Evolutionary conservation across 30 jellyfish, hydroid and myxozoan species (phyloP).

Genomic region (Turritopsis rubra): DNA sequence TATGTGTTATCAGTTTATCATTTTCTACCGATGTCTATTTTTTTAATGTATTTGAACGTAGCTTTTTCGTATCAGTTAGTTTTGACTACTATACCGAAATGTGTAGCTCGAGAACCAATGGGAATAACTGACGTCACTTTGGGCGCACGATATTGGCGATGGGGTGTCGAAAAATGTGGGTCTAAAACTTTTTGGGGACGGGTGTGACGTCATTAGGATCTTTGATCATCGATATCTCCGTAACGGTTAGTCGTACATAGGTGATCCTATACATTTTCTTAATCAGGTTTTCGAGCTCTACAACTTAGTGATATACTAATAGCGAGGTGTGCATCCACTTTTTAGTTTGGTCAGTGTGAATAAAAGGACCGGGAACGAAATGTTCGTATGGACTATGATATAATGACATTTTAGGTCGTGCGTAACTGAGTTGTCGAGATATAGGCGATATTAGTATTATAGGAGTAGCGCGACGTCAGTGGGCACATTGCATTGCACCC

Average conservation of each 20-base stretch:
- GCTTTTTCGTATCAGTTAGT: neutral
- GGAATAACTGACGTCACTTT: neutral
- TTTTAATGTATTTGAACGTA: neutral
- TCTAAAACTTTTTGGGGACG: neutral
- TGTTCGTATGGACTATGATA: no score
- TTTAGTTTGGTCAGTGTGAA: no score
- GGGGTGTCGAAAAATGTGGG: neutral
- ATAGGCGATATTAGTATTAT: no score
- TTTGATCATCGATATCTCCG: neutral
- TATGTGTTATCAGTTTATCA: no score
- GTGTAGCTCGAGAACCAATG: neutral
- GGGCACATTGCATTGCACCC: no score
- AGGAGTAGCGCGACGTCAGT: no score
- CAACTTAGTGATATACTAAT: no score
- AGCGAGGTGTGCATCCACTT: no score
- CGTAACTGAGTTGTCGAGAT: no score
- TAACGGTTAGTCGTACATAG: neutral
- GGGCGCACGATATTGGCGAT: neutral
- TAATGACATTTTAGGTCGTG: no score
- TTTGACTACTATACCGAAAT: neutral
- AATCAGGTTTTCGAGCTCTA: neutral
- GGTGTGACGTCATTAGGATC: neutral
- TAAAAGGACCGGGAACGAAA: no score
- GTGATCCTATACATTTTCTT: neutral
- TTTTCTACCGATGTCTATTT: no score